A percentile compares a stretch with the other conserved stretches of the same genome.
phyloP scores from a whole-genome alignment of 2,113 vertebrate genomes.

The Alces alces region DNA sequence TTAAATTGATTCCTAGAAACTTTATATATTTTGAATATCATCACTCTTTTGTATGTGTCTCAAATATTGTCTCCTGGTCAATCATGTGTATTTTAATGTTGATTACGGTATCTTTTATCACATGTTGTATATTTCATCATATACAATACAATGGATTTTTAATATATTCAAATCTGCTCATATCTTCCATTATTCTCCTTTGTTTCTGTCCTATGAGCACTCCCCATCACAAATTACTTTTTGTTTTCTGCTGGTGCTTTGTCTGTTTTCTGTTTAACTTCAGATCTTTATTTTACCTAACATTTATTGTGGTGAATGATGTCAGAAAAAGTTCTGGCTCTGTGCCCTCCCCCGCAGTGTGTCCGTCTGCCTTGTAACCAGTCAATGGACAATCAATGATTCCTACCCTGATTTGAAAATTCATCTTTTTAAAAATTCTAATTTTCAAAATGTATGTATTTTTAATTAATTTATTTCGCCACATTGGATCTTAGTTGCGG shows the following conservation, averaged over 20 bases:
- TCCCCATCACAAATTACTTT: neutral
- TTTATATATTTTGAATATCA: neutral
- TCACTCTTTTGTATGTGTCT: neutral
- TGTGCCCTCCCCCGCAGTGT: neutral
- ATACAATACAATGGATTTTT: neutral
- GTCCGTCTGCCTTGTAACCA: neutral
- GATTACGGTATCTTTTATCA: neutral
- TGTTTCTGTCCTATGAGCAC: neutral
- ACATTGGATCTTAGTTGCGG: neutral
- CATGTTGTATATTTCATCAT: neutral
- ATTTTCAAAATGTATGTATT: neutral
- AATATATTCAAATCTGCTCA: neutral
- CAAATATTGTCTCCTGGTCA: neutral
- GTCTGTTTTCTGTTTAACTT: neutral
- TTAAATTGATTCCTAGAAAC: neutral
- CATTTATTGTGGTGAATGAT: neutral
- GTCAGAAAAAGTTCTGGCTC: neutral
- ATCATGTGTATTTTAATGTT: neutral
- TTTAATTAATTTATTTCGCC: neutral
- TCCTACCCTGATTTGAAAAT: neutral
- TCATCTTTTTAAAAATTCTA: neutral
- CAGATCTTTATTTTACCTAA: neutral
- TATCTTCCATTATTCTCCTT: neutral
- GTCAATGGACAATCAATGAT: neutral
- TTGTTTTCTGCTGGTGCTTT: neutral